These are phyloP conservation scores for Marisa cornuarietis DNA, from an alignment of 1,140 invertebrate species.

Conservation along the genomic window DNA sequence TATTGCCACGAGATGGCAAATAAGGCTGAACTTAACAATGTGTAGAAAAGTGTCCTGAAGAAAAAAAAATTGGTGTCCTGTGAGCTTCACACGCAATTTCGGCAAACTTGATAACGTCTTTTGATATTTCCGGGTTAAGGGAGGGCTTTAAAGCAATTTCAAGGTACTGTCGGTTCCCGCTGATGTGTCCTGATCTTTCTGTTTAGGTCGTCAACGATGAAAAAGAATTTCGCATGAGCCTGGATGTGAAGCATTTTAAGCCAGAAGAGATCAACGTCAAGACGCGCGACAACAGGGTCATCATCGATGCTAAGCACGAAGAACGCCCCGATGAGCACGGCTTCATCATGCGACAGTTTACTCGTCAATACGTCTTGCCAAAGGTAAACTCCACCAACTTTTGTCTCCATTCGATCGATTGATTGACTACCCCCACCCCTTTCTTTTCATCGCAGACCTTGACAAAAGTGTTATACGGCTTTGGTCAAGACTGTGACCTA, in stretches of 20 bases:
- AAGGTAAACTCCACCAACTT: constrained; percentile 22
- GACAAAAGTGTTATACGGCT: no score
- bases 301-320: constrained; percentile 59
- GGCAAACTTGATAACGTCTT: no score
- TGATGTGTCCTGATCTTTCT: neutral
- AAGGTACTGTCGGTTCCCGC: no score
- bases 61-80: neutral
- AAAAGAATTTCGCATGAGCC: constrained; percentile 39
- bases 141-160: no score
- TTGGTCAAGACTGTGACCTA: no score
- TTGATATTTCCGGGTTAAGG: no score
- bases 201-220: constrained; percentile 18
- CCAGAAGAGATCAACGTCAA: constrained; percentile 62
- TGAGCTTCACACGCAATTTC: no score
- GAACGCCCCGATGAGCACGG: constrained; percentile 70
- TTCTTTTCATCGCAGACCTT: no score
- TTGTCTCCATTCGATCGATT: no score
- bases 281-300: constrained; percentile 63
- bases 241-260: constrained; percentile 59
- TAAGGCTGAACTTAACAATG: neutral
- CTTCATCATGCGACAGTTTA: constrained; percentile 80
- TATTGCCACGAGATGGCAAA: neutral
- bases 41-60: neutral
- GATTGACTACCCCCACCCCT: no score
- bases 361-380: constrained; percentile 75